Evolutionary conservation across 2,797 vertebrate species (phyloP), one percentile per base, ranked within the genome.

Genomic region (Labeo calbasu): DNA sequence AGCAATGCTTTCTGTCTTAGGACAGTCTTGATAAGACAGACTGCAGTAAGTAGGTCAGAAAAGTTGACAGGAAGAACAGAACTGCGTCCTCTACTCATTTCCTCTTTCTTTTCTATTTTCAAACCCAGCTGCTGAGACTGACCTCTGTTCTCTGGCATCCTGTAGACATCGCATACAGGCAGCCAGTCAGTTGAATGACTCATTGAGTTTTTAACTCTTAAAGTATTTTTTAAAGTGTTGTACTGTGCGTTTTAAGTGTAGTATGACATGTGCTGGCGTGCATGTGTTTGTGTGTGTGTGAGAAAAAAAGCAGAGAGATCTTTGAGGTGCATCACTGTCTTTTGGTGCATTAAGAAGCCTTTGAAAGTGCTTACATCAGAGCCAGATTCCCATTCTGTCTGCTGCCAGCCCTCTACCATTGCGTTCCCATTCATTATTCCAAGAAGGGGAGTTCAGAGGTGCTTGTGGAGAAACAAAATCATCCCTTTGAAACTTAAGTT

Each of bases 391-490:
- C 78, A 81, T 77, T 11, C 53, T 65, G 11, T 81, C 77, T 36
- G 43, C 72, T 51, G n/a, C 63, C 61, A 77, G 51, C 50, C 28
- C 36, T 77, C 51, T 57, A 10, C 63, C 59, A 19, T 69, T 81
- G 3, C 17, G 75, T 59, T 66, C 53, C 65, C 63, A 76, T 81
- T 88, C 73, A 79, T 72, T 68, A 69, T 71, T 81, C 12, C 48
- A 59, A 75, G 53, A 75, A 69, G 68, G 32, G 79, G 28, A 83
- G 80, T 77, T 82, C 32, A 78, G 46, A 82, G 61, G 68, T 73
- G 68, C 51, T 86, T 79, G 48, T 77, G 77, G 63, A 84, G 82
- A 71, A 77, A 77, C 59, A 69, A 86, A 84, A 84, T 81, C 78
- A 71, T 59, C 23, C 28, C 70, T 77, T 84, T 80, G 77, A 83